Conservation (phyloP, 2,888 invertebrate genomes). For the Plutella xylostella region DNA sequence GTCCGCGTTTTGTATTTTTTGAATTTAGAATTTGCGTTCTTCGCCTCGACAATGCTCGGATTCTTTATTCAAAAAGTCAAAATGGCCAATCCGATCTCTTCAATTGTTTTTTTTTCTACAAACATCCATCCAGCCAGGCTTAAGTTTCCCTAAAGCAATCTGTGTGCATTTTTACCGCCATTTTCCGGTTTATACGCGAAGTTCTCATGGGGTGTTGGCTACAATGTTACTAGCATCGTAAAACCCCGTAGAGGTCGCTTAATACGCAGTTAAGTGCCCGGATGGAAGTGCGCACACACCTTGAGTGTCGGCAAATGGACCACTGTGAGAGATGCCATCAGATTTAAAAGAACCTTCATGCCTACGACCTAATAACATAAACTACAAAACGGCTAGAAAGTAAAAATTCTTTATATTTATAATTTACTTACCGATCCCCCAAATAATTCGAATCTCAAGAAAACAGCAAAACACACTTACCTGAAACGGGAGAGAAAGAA, state of each 20-base stretch:
- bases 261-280: conserved; percentile 39
- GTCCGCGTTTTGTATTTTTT: background rate
- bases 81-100: no score
- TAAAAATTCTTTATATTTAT: background rate
- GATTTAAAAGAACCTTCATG: no score
- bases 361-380: background rate
- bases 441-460: background rate
- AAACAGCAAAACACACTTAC: conserved; percentile 58
- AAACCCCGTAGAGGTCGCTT: conserved; percentile 38
- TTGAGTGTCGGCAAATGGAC: background rate
- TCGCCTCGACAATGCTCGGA: no score
- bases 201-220: conserved; percentile 28
- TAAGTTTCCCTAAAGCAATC: conserved; percentile 4
- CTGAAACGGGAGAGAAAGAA: conserved; percentile 49
- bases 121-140: background rate
- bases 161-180: conserved; percentile 9
- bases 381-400: background rate
- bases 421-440: background rate
- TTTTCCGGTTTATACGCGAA: conserved; percentile 14
- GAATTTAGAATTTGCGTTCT: no score
- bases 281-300: conserved; percentile 20
- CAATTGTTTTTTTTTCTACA: no score
- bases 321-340: background rate
- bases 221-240: conserved; percentile 38
- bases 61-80: no score